Evolutionary conservation across 1,140 invertebrate species (phyloP), one percentile per base, ranked within the genome.

Genomic region (Chymomyza costata): DNA sequence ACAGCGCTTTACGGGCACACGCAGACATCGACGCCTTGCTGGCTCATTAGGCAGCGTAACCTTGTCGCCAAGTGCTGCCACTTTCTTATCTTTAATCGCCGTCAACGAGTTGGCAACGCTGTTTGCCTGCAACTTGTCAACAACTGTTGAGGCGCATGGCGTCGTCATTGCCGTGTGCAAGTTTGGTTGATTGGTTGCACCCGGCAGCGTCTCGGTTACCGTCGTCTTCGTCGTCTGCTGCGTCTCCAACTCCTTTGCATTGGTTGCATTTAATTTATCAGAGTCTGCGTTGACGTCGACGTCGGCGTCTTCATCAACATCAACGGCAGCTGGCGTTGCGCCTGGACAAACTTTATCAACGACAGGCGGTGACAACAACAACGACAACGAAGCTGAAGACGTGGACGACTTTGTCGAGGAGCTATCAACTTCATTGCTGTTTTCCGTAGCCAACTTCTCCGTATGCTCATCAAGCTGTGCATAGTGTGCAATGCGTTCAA

Each of bases 401-500:
- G 41, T 44, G 40, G 40, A 38, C 53, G 48, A 38, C 10, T 28
- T 5, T 28, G 25, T 5, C 10, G 69, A 53, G 53, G 67, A 73
- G 68, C 68, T 68, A 80, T 80, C 73, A 68, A 80, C 73, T 61
- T 80, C 67, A 55, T 60, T 78, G 62, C 43, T 59, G 50, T 55
- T 65, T 65, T 69, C 65, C 47, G 40, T 34, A 46, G 16, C 25
- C 6, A 35, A 6, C 16, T 40, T 50, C 28, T 50, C 28, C 38
- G 34, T 18, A 1, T 19, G 25, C 16, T 39, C 25, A 32, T 38
- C 49, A 17, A 48, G 40, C 56, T 82, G 73, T 13, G 82, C 64
- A 73, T 93, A 93, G 40, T 89, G 85, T 10, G 89, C 87, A 28
- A 94, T 87, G 58, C 93, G 87, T 59, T 93, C 92, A 0, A 94